Evolutionary conservation across 2,888 invertebrate species (phyloP).

Genomic region (Aleiodes alternator): DNA sequence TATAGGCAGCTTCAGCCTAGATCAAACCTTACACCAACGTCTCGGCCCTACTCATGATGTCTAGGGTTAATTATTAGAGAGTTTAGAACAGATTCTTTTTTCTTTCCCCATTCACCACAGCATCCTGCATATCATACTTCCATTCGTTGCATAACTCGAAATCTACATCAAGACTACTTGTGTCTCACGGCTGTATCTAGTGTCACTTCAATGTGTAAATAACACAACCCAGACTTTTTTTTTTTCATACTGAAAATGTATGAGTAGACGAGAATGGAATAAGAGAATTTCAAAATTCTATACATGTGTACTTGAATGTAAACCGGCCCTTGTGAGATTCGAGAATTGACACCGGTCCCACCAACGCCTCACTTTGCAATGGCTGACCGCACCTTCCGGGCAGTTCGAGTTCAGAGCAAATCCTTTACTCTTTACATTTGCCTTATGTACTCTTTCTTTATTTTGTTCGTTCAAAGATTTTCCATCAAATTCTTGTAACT

Average conservation of each 20-base stretch:
- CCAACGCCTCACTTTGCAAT: slow-evolving; percentile 65
- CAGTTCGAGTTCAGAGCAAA: slow-evolving; percentile 59
- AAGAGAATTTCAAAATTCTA: slow-evolving; percentile 44
- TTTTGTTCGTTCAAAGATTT: no score
- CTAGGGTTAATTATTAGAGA: no score
- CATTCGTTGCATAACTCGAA: not conserved
- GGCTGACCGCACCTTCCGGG: slow-evolving; percentile 75
- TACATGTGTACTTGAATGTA: slow-evolving; percentile 70
- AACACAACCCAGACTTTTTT: not conserved
- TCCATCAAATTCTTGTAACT: no score
- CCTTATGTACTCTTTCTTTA: no score
- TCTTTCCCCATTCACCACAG: slow-evolving; percentile 27
- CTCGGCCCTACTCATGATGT: no score
- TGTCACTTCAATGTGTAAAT: slow-evolving; percentile 42
- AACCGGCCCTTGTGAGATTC: slow-evolving; percentile 76
- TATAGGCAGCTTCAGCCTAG: no score
- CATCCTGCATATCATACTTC: slow-evolving; percentile 39
- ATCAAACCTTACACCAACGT: no score
- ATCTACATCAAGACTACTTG: slow-evolving; percentile 42
- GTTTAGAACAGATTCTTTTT: no score
- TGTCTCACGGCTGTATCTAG: slow-evolving; percentile 51
- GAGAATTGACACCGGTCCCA: slow-evolving; percentile 72
- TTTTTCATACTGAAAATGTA: not conserved
- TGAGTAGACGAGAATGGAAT: slow-evolving; percentile 32
- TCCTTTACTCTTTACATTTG: slow-evolving; percentile 28